A percentile compares a stretch with the other conserved stretches of the same genome.
Conservation (phyloP, 2,113 vertebrate species). For the Pelobates fuscus region DNA sequence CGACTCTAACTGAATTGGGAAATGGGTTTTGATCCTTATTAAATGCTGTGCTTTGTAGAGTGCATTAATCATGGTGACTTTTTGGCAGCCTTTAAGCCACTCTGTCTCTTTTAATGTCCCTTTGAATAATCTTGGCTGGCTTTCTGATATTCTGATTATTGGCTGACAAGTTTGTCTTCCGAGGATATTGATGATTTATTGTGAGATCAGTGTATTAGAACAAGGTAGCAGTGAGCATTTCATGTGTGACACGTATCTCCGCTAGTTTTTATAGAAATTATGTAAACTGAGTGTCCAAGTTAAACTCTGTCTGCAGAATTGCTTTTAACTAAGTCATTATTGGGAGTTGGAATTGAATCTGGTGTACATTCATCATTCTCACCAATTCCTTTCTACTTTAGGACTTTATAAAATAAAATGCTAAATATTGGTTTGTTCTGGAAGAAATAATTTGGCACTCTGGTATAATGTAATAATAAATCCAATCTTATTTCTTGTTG, state of each 20-base stretch:
- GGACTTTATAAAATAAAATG: background rate
- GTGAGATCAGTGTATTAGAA: constrained; percentile 36
- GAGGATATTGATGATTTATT: constrained; percentile 47
- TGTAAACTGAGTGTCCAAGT: background rate
- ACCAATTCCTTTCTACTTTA: too few species aligned
- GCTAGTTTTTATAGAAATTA: constrained; percentile 32
- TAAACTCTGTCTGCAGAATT: background rate
- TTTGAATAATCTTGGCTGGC: constrained; percentile 50
- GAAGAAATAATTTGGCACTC: background rate
- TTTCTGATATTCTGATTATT: constrained; percentile 43
- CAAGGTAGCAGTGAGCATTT: constrained; percentile 49
- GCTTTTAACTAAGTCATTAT: background rate
- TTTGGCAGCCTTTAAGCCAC: constrained; percentile 51
- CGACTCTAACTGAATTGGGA: background rate
- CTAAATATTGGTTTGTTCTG: background rate
- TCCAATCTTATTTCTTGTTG: constrained; percentile 60
- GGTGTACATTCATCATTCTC: background rate
- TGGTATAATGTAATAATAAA: constrained; percentile 30
- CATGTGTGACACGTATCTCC: background rate
- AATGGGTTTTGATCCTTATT: constrained; percentile 9
- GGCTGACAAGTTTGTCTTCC: constrained; percentile 48
- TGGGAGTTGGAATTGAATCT: constrained; percentile 8
- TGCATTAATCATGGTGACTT: constrained; percentile 39
- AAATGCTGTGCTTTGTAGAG: constrained; percentile 18
- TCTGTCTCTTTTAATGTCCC: constrained; percentile 51